Base-by-base conservation (phyloP, 2,888 invertebrate genomes). In the Chrysotoxum bicinctum region DNA sequence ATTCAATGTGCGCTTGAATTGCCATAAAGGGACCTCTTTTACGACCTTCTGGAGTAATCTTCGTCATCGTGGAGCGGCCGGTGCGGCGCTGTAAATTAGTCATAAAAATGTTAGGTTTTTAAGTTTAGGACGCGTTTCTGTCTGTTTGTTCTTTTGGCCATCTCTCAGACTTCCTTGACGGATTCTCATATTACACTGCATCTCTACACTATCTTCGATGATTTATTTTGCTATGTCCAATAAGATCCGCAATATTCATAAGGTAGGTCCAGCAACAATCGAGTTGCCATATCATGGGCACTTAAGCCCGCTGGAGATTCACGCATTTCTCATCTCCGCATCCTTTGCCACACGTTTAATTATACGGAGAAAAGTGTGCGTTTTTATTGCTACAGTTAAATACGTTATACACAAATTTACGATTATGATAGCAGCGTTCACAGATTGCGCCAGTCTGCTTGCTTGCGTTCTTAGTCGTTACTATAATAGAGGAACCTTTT, bases 1-100 rank as follows among this genome's bases (percentile, higher is more conserved):
- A 43, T 86, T 69, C 37, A 86, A 86, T 86, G 86, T 86, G 86
- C 73, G 82, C 86, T 82, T 86, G 86, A 86, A 86, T 86, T 74
- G 86, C 81, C 69, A 23, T 58, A 52, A 60, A 56, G 72, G 43
- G 62, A 54, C 40, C 45, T 23, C 54, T 45, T 86, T 86, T 82
- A 86, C 78, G 78, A 74, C 40, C 73, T 64, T 73, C 43, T 35
- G 26, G 30, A 68, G 58, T 58, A 35, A 77, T 68, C 66, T 52
- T 68, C 60, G 68, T 74, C 69, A 16, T 45, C 43, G 80, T 62
- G 52, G 19, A 6, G 30, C 26, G 52, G 30, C 23, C 26, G 52
- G 30, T 14, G 19, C 32, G 3, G 32, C 26, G 81, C 64, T 62
- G 76, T 81, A 85, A 85, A 85, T 77, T 73, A 68, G 37, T 30